Percentiles rank a stretch among this genome's conserved stretches.
These are phyloP conservation scores for Corythornis cristatus DNA, from an alignment of 2,113 vertebrate species.

Conservation along the genomic window DNA sequence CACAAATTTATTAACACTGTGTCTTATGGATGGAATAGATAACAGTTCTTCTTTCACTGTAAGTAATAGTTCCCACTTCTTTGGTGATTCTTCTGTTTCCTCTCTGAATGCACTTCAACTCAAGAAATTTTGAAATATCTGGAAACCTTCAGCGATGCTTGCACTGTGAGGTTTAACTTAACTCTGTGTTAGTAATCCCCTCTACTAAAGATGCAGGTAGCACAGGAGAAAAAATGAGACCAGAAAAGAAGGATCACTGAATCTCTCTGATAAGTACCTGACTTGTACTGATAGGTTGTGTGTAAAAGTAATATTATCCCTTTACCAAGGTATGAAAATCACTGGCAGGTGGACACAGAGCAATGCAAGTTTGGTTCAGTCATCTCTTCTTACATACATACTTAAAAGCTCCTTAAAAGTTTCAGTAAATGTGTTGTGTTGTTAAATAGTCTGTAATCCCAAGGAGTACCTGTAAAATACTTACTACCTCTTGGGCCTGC, in stretches of 20 bases:
- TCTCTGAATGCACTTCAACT: not conserved
- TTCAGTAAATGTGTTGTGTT: not conserved
- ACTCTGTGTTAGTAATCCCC: not conserved
- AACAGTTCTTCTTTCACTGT: not conserved
- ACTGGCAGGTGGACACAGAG: not conserved
- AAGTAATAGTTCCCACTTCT: not conserved
- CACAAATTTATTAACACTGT: not conserved
- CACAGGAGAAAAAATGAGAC: not conserved
- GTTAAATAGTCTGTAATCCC: not conserved
- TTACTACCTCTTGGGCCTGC: too few species aligned
- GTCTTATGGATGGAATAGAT: not conserved
- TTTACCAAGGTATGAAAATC: not conserved
- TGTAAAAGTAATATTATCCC: not conserved
- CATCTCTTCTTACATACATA: not conserved
- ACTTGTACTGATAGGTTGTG: not conserved
- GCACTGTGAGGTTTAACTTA: not conserved
- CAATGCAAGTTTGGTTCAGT: accelerated
- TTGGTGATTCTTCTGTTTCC: not conserved
- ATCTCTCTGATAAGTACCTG: not conserved
- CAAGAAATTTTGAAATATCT: not conserved
- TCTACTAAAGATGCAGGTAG: not conserved
- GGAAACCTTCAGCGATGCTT: not conserved
- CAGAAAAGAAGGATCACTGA: not conserved
- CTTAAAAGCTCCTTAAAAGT: not conserved
- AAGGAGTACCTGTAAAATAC: not conserved